Conservation (phyloP, 2,888 invertebrate genomes). For the Lasioglossum malachurum region DNA sequence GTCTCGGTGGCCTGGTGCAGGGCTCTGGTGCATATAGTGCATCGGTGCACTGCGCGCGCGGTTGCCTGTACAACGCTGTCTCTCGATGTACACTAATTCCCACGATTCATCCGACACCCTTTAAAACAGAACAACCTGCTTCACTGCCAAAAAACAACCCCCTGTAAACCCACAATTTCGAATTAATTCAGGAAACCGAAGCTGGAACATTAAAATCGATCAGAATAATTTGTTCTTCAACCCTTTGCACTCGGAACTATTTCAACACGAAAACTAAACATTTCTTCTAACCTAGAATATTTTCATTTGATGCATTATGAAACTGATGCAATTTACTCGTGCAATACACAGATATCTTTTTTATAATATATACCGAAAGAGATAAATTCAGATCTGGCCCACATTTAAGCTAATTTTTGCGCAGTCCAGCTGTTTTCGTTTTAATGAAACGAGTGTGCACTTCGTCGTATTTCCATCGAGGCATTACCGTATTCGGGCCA, state of each 20-base stretch:
- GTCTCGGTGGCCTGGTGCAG: constrained; percentile 42
- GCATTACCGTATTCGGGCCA: constrained; percentile 17
- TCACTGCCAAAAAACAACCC: background rate
- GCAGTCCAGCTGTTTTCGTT: background rate
- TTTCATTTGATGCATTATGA: too few species aligned
- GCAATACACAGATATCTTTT: too few species aligned
- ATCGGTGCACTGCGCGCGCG: background rate
- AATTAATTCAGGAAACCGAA: background rate
- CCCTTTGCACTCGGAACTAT: background rate
- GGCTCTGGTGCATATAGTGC: background rate
- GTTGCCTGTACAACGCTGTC: background rate
- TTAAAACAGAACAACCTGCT: background rate
- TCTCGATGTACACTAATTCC: constrained; percentile 1
- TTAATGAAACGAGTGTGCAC: background rate
- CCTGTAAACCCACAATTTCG: background rate
- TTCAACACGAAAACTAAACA: too few species aligned
- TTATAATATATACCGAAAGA: background rate
- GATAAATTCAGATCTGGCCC: background rate
- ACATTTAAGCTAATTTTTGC: background rate
- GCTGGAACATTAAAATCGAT: background rate
- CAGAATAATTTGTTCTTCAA: background rate
- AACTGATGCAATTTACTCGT: too few species aligned
- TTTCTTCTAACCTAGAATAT: too few species aligned
- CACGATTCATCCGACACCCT: background rate
- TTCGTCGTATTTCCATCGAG: background rate